Evolutionary conservation across 2,797 vertebrate species (phyloP), one percentile per base, ranked within the genome.

Genomic region (Rhyacichthys aspro): DNA sequence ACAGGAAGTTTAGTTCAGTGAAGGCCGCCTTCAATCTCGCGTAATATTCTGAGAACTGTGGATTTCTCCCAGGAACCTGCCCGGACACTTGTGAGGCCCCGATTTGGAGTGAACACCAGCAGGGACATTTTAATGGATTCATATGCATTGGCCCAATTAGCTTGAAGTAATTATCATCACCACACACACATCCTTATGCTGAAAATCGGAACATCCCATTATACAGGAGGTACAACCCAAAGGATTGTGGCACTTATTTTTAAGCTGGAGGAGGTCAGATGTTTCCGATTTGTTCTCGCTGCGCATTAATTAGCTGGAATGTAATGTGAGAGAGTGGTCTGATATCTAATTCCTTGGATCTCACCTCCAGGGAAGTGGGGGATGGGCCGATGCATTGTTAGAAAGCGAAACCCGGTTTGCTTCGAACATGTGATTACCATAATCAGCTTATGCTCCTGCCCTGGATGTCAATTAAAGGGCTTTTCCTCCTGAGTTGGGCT

Each of bases 131-230:
- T 92, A 92, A 93, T 93, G 86, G 89, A 91, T 91, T 91, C 86
- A 90, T 91, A 88, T 87, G 78, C 86, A 85, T 72, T 89, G 88
- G 78, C 90, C 90, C 89, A 93, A 92, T 93, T 93, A 93, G 89
- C 88, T 88, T 89, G 74, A 81, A 85, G 85, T 91, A 86, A 92
- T 93, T 89, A 91, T 87, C 78, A 67, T 64, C 70, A 65, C 72
- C 2, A 16, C 54, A 28, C 63, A 72, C 64, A 75, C 75, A 71
- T 66, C 64, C 50, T 41, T 63, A 63, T 8, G 8, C 54, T 60
- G 63, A 79, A 91, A 92, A 90, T 72, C 65, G 77, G 88, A 82
- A 89, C 90, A 87, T 84, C 84, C 86, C 86, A 81, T 74, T 70
- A 79, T 67, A 63, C 76, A 75, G 65, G 61, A 76, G 70, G 59